phyloP scores from a whole-genome alignment of 2,888 invertebrate species.

The Autographa pulchrina region DNA sequence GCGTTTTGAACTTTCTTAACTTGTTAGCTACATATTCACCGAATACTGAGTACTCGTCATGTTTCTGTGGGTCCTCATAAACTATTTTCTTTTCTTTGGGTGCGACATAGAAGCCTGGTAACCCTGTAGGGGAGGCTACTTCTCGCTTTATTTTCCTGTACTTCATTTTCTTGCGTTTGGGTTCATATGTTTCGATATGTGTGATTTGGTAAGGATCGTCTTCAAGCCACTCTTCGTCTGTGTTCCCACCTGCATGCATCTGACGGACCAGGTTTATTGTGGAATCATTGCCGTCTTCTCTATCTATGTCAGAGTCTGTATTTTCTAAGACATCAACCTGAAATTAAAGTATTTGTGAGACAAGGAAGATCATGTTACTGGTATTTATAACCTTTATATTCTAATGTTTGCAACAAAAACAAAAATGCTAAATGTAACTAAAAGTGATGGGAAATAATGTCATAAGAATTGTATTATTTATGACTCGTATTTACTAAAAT shows the following conservation, averaged over 20 bases:
- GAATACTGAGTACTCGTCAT: conserved; percentile 82
- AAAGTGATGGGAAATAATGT: neutral
- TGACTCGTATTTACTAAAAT: neutral
- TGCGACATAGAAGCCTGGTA: conserved; percentile 64
- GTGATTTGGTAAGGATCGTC: conserved; percentile 77
- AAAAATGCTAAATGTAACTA: neutral
- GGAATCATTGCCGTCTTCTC: conserved; percentile 69
- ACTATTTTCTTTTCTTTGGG: conserved; percentile 64
- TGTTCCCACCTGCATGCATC: conserved; percentile 72
- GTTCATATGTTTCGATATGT: conserved; percentile 74
- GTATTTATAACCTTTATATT: no score
- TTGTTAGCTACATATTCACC: conserved; percentile 86
- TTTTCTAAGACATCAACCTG: conserved; percentile 77
- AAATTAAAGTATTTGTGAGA: conserved; percentile 21
- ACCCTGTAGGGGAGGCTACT: conserved; percentile 71
- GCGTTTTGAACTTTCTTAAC: conserved; percentile 76
- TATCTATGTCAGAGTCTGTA: conserved; percentile 69
- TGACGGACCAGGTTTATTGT: conserved; percentile 77
- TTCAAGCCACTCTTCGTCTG: conserved; percentile 85
- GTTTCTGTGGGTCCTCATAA: conserved; percentile 63
- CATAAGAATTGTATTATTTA: neutral
- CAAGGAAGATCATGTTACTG: neutral
- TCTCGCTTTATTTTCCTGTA: conserved; percentile 80
- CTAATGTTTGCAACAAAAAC: neutral
- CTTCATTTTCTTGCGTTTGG: conserved; percentile 72